Evolutionary conservation across 2,797 vertebrate genomes (phyloP), one percentile per base, ranked within the genome.

Genomic region (Trichosurus vulpecula): DNA sequence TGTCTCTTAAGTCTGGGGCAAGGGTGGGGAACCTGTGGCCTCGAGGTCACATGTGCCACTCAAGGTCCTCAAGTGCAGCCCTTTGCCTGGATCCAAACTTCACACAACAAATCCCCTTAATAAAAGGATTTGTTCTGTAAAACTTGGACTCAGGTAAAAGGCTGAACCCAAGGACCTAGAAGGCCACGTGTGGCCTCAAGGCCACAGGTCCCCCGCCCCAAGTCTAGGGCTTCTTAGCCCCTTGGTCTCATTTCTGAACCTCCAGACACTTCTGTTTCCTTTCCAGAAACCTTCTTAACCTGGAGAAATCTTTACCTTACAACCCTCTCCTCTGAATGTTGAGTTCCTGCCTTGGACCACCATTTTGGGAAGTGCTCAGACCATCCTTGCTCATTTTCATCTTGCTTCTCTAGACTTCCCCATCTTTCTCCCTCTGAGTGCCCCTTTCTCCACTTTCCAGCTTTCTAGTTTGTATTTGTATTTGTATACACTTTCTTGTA

Each of bases 191-290:
- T 55, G 22, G 22, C 22, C 55, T 27, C 6, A 6, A 56, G 5
- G 25, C 55, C 27, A 6, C 55, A 56, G 25, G 55, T 56, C 56
- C 55, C 25, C 55, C 5, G 56, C 55, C 55, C 22, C 25, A 25
- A n/a, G 66, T 81, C 6, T 9, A 81, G n/a, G 6, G 3, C 6
- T 81, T 81, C 66, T 74, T n/a, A n/a, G 19, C 16, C 3, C 11
- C 19, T 41, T 81, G 6, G 2, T 81, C 6, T 81, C 66, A 25
- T 19, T 81, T 19, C n/a, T 41, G n/a, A 41, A 8, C 19, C 16
- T 81, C n/a, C n/a, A 41, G n/a, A 81, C 92, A 95, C 97, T 96
- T 98, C 89, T 96, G 54, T 52, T 97, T 93, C 66, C 90, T 97
- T 96, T 94, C 95, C 95, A 92, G 90, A 96, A 92, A 54, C 92